Evolutionary conservation across 2,113 vertebrate genomes (phyloP), one percentile per base, ranked within the genome.

Genomic region (Jaculus jaculus): DNA sequence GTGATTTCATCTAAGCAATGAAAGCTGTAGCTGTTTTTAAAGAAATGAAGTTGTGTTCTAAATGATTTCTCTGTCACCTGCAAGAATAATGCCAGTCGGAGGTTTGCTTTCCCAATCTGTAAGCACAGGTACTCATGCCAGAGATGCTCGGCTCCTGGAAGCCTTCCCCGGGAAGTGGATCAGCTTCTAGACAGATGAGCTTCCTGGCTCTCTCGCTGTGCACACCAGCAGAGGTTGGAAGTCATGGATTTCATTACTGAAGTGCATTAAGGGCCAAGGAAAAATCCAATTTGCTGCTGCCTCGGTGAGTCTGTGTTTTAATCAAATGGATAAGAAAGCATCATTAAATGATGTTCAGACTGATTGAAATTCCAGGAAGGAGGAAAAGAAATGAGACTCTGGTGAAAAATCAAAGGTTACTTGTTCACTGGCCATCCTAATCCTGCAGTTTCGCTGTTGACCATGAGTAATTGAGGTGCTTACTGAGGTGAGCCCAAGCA

Each of bases 161-260:
- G 66, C 60, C 83, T 94, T 93, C 79, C 13, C 83, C 5, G 26
- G 51, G n/a, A 73, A 71, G 74, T 71, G 20, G 34, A 86, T 63
- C 47, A 89, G 69, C 72, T 60, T 15, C 47, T 63, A 94, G 74
- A 80, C 75, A 94, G 93, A 97, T 78, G 84, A 86, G 66, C 20
- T 66, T 32, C 58, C 94, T 72, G 88, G 65, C 54, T 92, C 90
- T 78, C 72, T 83, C 18, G 73, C 81, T 0, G 0, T 71, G 60
- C 0, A 0, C 0, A 3, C 37, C 32, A 81, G 73, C 32, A 74
- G 94, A 90, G 75, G 87, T 1, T 95, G 91, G 89, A 94, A 96
- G 83, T 89, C 66, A 54, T 79, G 79, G 72, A 88, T 97, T 96
- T 98, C 90, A 97, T 96, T 97, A 96, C 90, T 87, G 83, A n/a